A percentile compares a stretch with the other conserved stretches of the same genome.
Conservation (phyloP, 1,140 invertebrate species). For the Gyrodactylus bullatarudis region DNA sequence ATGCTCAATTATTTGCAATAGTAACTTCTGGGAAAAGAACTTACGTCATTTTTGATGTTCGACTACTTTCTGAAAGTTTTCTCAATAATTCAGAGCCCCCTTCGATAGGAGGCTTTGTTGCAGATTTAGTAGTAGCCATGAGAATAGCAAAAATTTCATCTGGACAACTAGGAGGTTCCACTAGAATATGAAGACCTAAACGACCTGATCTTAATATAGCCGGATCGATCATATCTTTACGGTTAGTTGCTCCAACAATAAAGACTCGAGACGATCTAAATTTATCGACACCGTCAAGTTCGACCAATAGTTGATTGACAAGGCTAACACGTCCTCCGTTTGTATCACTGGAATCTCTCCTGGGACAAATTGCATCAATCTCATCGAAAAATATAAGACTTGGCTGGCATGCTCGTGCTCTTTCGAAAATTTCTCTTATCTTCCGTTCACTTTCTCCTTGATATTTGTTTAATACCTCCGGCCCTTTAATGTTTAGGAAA, state of each 20-base stretch:
- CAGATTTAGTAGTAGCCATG: not conserved
- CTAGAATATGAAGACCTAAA: constrained; percentile 16
- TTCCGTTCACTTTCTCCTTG: constrained; percentile 91
- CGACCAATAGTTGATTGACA: constrained; percentile 82
- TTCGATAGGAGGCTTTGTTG: not conserved
- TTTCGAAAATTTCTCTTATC: constrained; percentile 61
- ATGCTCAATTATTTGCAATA: not conserved
- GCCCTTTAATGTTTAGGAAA: constrained; percentile 82
- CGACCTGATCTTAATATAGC: constrained; percentile 46
- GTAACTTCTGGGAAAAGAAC: not conserved
- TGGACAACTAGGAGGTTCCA: constrained; percentile 42
- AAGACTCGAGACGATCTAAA: constrained; percentile 65
- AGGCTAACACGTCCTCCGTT: constrained; percentile 73
- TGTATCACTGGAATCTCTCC: constrained; percentile 2
- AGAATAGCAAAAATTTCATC: not conserved
- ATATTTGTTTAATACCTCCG: constrained; percentile 85
- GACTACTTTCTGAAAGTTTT: not conserved
- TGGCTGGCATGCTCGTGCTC: constrained; percentile 64
- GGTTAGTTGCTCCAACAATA: constrained; percentile 59
- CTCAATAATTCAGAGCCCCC: not conserved
- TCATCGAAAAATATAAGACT: constrained; percentile 99
- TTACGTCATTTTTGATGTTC: not conserved
- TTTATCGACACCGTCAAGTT: constrained; percentile 86
- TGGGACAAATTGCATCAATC: constrained; percentile 67
- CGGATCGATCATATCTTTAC: constrained; percentile 95